These are phyloP conservation scores for Lophius piscatorius DNA, from an alignment of 2,113 vertebrate species.

Conservation along the genomic window DNA sequence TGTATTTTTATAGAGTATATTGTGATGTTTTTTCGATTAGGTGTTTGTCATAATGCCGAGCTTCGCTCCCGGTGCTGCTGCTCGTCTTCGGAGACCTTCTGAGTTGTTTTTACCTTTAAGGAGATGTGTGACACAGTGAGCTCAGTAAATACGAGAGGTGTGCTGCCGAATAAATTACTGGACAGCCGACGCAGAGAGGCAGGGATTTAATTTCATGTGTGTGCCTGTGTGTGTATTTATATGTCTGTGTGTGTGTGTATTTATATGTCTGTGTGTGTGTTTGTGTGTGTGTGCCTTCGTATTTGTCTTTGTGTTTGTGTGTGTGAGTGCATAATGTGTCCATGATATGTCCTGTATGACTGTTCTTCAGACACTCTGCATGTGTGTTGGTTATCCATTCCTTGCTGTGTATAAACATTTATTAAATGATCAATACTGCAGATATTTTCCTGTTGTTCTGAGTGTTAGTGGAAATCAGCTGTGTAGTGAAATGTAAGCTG, in stretches of 20 bases:
- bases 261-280: no score
- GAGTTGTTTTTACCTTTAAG: conserved; percentile 67
- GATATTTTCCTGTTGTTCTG: conserved; percentile 24
- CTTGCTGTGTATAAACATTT: conserved; percentile 23
- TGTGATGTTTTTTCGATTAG: neutral
- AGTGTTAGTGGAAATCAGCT: conserved; percentile 23
- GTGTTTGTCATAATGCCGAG: conserved; percentile 7
- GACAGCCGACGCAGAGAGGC: conserved; percentile 31
- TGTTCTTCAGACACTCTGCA: no score
- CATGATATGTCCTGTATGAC: no score
- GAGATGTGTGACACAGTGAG: conserved; percentile 60
- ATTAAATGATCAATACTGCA: conserved; percentile 28
- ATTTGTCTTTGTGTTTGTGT: neutral
- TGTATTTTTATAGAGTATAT: no score
- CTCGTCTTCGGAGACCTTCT: conserved; percentile 47
- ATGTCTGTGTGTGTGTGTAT: neutral
- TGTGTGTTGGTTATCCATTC: conserved; percentile 15
- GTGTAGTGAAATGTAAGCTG: conserved; percentile 29
- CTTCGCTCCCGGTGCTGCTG: conserved; percentile 17
- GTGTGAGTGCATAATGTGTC: neutral
- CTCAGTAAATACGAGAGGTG: conserved; percentile 72
- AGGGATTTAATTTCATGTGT: conserved; percentile 44
- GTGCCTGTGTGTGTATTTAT: conserved; percentile 7
- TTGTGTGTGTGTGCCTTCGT: conserved; percentile 6
- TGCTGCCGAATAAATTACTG: conserved; percentile 73